Evolutionary conservation across 2,797 vertebrate species (phyloP).

Genomic region (Lacerta agilis): DNA sequence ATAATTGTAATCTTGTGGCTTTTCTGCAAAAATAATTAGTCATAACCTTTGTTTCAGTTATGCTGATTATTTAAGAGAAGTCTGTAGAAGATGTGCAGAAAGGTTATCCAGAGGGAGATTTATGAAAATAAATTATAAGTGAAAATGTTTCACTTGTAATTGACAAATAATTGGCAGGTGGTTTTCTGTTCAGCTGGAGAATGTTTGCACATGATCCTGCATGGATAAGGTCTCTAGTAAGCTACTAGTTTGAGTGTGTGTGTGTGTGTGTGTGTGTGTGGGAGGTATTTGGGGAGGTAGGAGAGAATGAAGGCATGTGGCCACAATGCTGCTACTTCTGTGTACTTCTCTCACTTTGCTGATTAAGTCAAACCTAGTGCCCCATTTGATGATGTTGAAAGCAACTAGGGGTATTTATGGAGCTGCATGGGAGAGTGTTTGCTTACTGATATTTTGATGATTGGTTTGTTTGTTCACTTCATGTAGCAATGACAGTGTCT

Average conservation of each 20-base stretch:
- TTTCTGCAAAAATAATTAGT: not conserved
- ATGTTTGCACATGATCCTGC: not conserved
- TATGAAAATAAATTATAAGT: not conserved
- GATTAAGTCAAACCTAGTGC: not conserved
- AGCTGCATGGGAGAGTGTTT: not conserved
- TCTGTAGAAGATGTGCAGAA: not conserved
- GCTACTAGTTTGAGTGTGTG: not conserved
- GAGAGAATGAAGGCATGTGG: not conserved
- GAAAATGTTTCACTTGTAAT: not conserved
- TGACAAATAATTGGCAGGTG: not conserved
- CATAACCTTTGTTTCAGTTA: constrained; percentile 12
- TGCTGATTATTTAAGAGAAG: not conserved
- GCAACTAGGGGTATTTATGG: not conserved
- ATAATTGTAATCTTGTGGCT: not conserved
- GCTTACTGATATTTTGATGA: not conserved
- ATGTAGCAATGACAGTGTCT: not conserved
- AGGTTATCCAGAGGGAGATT: not conserved
- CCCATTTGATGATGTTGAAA: not conserved
- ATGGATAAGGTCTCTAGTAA: not conserved
- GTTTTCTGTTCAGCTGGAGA: not conserved
- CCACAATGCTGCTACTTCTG: not conserved
- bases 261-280: no score
- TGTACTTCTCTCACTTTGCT: not conserved
- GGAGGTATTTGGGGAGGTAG: no score
- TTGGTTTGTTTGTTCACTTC: not conserved